phyloP scores from a whole-genome alignment of 2,113 vertebrate species.

The Corythoichthys intestinalis region DNA sequence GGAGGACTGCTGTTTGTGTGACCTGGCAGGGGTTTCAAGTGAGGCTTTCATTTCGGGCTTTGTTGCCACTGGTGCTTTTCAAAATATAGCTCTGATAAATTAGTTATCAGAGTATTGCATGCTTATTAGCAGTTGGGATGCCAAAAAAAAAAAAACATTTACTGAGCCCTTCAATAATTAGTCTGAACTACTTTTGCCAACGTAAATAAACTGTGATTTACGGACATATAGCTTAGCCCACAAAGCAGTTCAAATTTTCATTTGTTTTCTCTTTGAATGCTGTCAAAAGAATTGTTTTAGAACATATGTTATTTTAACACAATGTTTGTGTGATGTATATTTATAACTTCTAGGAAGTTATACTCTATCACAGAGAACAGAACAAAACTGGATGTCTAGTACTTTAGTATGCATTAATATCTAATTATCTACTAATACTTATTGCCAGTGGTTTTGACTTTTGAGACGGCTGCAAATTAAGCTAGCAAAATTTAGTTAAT shows the following conservation, averaged over 20 bases:
- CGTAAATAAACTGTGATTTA: not conserved
- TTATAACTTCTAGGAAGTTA: not conserved
- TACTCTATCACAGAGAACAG: not conserved
- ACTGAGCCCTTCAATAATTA: not conserved
- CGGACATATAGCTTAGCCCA: not conserved
- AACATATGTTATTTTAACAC: not conserved
- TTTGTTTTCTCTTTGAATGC: not conserved
- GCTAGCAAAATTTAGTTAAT: too few species aligned
- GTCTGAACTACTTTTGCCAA: too few species aligned
- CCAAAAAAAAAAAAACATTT: not conserved
- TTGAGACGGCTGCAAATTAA: too few species aligned
- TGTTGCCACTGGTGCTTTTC: slow-evolving; percentile 50
- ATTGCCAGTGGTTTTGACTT: too few species aligned
- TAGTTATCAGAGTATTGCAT: not conserved
- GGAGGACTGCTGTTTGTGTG: slow-evolving; percentile 22
- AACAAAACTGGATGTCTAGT: too few species aligned
- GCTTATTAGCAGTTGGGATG: not conserved
- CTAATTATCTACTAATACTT: too few species aligned
- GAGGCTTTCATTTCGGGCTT: slow-evolving; percentile 38
- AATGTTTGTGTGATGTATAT: not conserved
- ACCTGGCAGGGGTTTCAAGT: slow-evolving; percentile 32
- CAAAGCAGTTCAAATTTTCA: not conserved
- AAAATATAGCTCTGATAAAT: not conserved
- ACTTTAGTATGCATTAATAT: too few species aligned
- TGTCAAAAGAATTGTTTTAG: not conserved